phyloP scores from a whole-genome alignment of 1,140 invertebrate genomes.

The Patella vulgata region DNA sequence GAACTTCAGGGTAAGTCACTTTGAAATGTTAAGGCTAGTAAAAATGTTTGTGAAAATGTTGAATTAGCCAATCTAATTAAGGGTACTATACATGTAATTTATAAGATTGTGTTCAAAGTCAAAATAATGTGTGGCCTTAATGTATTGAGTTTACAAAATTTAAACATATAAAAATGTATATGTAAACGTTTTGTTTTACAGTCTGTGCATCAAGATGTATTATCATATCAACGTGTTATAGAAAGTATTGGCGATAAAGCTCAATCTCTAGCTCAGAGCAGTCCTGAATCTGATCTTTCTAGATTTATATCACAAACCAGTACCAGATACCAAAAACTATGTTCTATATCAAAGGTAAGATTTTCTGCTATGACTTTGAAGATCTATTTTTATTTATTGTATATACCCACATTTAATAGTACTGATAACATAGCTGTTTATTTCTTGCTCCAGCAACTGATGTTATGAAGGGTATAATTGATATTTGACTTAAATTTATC shows the following conservation, averaged over 20 bases:
- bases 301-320: conserved; percentile 51
- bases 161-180: too few relatives aligned
- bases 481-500: conserved; percentile 3
- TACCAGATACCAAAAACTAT: conserved; percentile 57
- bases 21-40: conserved; percentile 70
- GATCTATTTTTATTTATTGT: background rate
- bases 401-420: background rate
- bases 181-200: too few relatives aligned
- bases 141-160: too few relatives aligned
- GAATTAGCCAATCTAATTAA: too few relatives aligned
- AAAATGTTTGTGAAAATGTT: conserved; percentile 1
- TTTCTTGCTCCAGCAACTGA: background rate
- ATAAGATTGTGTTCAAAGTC: too few relatives aligned
- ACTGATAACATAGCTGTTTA: background rate
- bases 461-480: too few relatives aligned
- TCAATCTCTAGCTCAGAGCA: conserved; percentile 77
- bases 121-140: too few relatives aligned
- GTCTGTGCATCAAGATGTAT: conserved; percentile 84
- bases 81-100: too few relatives aligned
- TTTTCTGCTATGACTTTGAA: too few relatives aligned
- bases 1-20: conserved; percentile 78
- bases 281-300: conserved; percentile 50
- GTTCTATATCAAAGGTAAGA: conserved; percentile 55
- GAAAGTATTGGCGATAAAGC: conserved; percentile 82
- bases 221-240: conserved; percentile 86